Percentiles rank a stretch among this genome's conserved stretches.
Conservation (phyloP, 1,140 invertebrate species). For the Trissolcus basalis region DNA sequence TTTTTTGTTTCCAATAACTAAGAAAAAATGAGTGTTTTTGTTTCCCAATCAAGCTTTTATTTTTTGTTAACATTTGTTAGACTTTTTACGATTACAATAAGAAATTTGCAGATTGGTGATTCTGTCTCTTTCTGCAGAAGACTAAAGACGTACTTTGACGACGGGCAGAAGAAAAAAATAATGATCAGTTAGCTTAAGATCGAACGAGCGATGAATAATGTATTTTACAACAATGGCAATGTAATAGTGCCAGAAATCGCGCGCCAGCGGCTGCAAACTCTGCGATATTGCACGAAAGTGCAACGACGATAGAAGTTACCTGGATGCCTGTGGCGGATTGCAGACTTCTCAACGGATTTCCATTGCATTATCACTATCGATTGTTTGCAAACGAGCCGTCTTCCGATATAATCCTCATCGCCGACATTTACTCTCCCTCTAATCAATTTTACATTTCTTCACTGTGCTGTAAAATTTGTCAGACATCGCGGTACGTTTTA, state of each 20-base stretch:
- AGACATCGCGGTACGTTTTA: conserved; percentile 3
- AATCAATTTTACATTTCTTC: conserved; percentile 52
- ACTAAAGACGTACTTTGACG: neutral
- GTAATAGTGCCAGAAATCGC: conserved; percentile 56
- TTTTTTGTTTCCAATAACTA: too few species aligned
- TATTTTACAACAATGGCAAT: conserved; percentile 55
- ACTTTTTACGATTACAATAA: too few species aligned
- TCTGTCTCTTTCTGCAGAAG: neutral
- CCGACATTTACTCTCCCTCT: conserved; percentile 50
- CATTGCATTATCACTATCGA: conserved; percentile 61
- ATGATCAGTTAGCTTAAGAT: conserved; percentile 36
- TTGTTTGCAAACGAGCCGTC: conserved; percentile 60
- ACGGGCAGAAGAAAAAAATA: conserved; percentile 14
- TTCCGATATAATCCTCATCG: conserved; percentile 58
- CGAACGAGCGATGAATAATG: conserved; percentile 44
- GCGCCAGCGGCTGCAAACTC: conserved; percentile 52
- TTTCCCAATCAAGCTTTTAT: too few species aligned
- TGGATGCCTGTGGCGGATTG: conserved; percentile 59
- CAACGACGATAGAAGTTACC: conserved; percentile 56
- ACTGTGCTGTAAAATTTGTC: too few species aligned
- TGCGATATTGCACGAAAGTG: conserved; percentile 51
- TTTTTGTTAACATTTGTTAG: too few species aligned
- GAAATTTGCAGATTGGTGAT: neutral
- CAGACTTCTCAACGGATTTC: conserved; percentile 61
- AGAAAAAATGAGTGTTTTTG: too few species aligned